phyloP scores from a whole-genome alignment of 1,140 invertebrate genomes.

The Drosophila bifasciata region DNA sequence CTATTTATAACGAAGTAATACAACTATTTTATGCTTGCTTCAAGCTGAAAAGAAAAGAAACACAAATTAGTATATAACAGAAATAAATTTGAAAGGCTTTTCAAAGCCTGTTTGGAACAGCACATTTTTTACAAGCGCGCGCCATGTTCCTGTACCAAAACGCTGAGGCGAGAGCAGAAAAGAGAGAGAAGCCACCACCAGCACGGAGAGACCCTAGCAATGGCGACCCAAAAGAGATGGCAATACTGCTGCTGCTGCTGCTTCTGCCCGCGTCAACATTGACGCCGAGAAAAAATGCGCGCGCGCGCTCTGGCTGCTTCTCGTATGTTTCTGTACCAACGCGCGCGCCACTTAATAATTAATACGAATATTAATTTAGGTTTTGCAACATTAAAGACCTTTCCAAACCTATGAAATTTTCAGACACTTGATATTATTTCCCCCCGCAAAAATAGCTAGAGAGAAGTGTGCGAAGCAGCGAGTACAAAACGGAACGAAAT shows the following conservation, averaged over 20 bases:
- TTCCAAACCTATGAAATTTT: background rate
- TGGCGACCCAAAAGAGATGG: conserved; percentile 51
- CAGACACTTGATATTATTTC: conserved; percentile 9
- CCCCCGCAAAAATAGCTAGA: background rate
- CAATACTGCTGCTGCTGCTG: conserved; percentile 28
- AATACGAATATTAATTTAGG: conserved; percentile 41
- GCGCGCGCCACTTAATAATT: conserved; percentile 70
- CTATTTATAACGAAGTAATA: conserved; percentile 49
- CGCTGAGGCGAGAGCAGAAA: conserved; percentile 9
- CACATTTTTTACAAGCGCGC: conserved; percentile 14
- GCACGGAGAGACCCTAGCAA: conserved; percentile 9
- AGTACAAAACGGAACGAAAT: conserved; percentile 65
- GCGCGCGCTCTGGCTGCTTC: conserved; percentile 39
- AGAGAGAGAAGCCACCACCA: conserved; percentile 25
- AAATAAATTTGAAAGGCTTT: conserved; percentile 24
- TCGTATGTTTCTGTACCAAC: conserved; percentile 22
- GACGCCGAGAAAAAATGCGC: conserved; percentile 37
- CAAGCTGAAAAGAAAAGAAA: conserved; percentile 51
- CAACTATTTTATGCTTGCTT: conserved; percentile 45
- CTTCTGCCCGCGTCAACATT: conserved; percentile 8
- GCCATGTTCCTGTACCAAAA: conserved; percentile 33
- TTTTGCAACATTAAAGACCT: background rate
- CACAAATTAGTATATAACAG: conserved; percentile 3
- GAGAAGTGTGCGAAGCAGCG: conserved; percentile 12
- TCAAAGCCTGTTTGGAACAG: conserved; percentile 12